phyloP scores from a whole-genome alignment of 2,888 invertebrate species.

The Agonopterix alstromeriana region DNA sequence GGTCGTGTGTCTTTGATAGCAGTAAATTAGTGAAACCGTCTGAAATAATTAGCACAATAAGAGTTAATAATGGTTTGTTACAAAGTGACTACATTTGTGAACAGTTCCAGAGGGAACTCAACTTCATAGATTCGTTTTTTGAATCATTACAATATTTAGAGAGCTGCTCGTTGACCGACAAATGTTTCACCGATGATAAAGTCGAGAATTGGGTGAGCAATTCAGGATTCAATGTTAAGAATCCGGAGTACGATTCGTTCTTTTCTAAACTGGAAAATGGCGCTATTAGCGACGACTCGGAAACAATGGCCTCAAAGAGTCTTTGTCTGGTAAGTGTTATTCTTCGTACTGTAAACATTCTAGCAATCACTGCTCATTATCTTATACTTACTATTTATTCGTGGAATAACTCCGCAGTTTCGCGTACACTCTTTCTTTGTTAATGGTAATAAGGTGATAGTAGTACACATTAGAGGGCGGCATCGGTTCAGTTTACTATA shows the following conservation, averaged over 20 bases:
- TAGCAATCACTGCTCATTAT: not conserved
- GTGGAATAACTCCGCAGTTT: no score
- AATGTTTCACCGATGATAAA: constrained; percentile 37
- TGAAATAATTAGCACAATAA: constrained; percentile 63
- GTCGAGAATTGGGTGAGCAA: constrained; percentile 38
- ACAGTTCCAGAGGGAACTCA: constrained; percentile 64
- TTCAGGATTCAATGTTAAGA: constrained; percentile 36
- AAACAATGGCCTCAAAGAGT: constrained; percentile 71
- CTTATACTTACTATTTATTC: not conserved
- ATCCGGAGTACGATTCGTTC: constrained; percentile 45
- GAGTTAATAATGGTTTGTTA: constrained; percentile 44
- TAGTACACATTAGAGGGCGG: not conserved
- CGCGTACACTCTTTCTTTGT: no score
- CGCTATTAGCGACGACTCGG: constrained; percentile 42
- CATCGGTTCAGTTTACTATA: not conserved
- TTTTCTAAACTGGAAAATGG: constrained; percentile 55
- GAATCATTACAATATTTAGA: constrained; percentile 67
- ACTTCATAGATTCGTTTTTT: constrained; percentile 70
- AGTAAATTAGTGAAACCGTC: constrained; percentile 64
- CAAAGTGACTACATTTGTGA: constrained; percentile 54
- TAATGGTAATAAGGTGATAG: constrained; percentile 7
- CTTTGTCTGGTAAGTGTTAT: constrained; percentile 71
- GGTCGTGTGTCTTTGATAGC: constrained; percentile 38
- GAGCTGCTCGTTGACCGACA: constrained; percentile 46
- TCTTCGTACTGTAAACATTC: constrained; percentile 56